phyloP scores from a whole-genome alignment of 2,888 invertebrate species.

The Drosophila maculinotata region DNA sequence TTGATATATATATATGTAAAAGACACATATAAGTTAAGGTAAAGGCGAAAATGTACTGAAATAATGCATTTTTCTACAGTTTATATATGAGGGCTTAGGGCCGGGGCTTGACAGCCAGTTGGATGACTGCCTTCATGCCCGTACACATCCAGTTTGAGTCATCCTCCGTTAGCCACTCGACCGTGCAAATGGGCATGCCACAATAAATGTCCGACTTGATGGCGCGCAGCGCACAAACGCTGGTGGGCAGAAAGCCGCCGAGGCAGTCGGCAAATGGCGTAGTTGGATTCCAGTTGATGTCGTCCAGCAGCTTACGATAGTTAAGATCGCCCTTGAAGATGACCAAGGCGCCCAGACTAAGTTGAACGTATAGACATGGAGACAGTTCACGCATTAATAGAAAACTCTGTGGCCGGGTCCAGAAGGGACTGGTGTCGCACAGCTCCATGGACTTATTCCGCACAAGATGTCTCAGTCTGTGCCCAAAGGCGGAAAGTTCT shows the following conservation, averaged over 20 bases:
- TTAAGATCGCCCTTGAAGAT: conserved; percentile 98
- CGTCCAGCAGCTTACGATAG: conserved; percentile 96
- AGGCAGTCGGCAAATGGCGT: conserved; percentile 87
- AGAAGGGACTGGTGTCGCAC: conserved; percentile 89
- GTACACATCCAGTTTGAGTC: conserved; percentile 92
- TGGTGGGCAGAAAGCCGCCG: conserved; percentile 90
- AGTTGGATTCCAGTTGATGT: conserved; percentile 91
- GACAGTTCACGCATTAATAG: conserved; percentile 90
- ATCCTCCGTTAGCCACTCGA: conserved; percentile 86
- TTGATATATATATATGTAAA: too few species aligned
- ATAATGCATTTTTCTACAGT: too few species aligned
- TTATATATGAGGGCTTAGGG: conserved; percentile 24
- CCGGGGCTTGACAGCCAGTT: conserved; percentile 84
- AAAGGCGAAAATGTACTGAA: too few species aligned
- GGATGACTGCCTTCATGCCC: conserved; percentile 93
- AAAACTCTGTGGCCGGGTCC: conserved; percentile 93
- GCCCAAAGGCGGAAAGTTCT: conserved; percentile 84
- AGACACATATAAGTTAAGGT: too few species aligned
- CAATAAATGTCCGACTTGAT: conserved; percentile 95
- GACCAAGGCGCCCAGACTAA: conserved; percentile 89
- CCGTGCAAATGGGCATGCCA: conserved; percentile 89
- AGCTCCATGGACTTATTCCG: conserved; percentile 85
- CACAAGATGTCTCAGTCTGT: conserved; percentile 87
- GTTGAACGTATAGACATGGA: conserved; percentile 89
- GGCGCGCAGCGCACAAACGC: conserved; percentile 92